Conservation (phyloP, 2,113 vertebrate species). For the Oreocharis arfaki region DNA sequence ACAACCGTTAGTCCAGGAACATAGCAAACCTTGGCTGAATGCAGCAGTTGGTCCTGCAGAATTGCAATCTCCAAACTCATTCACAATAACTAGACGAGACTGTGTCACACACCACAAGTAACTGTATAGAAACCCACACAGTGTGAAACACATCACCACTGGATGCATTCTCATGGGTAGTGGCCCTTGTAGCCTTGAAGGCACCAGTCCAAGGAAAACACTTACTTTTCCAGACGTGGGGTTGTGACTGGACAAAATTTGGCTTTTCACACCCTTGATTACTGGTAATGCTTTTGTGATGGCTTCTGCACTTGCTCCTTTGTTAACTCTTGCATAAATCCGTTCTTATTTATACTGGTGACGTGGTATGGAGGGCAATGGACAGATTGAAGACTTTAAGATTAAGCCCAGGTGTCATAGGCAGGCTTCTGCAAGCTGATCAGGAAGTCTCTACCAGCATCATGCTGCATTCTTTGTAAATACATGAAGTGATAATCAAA, state of each 20-base stretch:
- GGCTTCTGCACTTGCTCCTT: not conserved
- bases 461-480: not conserved
- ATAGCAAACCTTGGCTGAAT: not conserved
- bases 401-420: not conserved
- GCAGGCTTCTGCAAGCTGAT: not conserved
- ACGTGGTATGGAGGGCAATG: not conserved
- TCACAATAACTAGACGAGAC: not conserved
- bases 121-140: not conserved
- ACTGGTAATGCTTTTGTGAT: not conserved
- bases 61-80: not conserved
- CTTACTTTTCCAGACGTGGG: not conserved
- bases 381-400: not conserved
- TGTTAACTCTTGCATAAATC: not conserved
- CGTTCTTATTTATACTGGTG: not conserved
- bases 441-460: not conserved
- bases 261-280: not conserved
- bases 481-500: not conserved
- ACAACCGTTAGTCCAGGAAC: not conserved
- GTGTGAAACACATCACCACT: not conserved
- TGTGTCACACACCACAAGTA: too few species aligned
- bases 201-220: fast-evolving
- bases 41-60: not conserved
- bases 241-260: not conserved
- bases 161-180: not conserved
- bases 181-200: not conserved